A percentile compares a stretch with the other conserved stretches of the same genome.
Conservation (phyloP, 2,888 invertebrate species). For the Osmoderma eremita region DNA sequence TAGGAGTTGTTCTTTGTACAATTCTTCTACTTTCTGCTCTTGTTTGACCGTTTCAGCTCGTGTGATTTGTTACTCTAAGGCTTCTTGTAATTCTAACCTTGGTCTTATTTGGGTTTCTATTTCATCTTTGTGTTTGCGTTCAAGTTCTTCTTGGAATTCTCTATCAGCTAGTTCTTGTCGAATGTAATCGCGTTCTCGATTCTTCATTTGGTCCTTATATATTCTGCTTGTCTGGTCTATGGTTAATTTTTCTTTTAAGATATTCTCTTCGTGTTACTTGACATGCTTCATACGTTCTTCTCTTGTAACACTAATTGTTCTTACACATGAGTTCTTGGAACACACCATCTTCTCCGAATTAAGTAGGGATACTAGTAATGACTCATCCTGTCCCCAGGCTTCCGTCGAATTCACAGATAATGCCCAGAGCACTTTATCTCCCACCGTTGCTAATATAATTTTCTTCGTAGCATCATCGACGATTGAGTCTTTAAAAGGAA, state of each 20-base stretch:
- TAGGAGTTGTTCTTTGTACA: conserved; percentile 64
- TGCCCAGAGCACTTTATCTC: too few relatives aligned
- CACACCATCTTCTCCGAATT: too few relatives aligned
- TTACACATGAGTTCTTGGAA: too few relatives aligned
- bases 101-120: conserved; percentile 58
- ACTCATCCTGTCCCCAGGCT: too few relatives aligned
- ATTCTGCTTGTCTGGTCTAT: conserved; percentile 56
- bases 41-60: conserved; percentile 53
- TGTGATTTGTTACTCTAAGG: conserved; percentile 57
- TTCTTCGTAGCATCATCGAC: too few relatives aligned
- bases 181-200: conserved; percentile 42
- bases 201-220: too few relatives aligned
- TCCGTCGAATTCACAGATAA: too few relatives aligned
- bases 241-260: conserved; percentile 53
- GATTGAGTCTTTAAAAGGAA: too few relatives aligned
- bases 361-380: too few relatives aligned
- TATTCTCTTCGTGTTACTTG: conserved; percentile 54
- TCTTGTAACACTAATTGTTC: too few relatives aligned
- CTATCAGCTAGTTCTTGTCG: conserved; percentile 44
- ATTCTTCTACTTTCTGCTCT: conserved; percentile 59
- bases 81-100: conserved; percentile 58
- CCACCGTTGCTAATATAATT: too few relatives aligned
- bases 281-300: conserved; percentile 21
- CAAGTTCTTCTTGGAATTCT: conserved; percentile 62
- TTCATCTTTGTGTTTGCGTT: too few relatives aligned